These are phyloP conservation scores for Eristalis pertinax DNA, from an alignment of 2,888 invertebrate species.

Conservation along the genomic window DNA sequence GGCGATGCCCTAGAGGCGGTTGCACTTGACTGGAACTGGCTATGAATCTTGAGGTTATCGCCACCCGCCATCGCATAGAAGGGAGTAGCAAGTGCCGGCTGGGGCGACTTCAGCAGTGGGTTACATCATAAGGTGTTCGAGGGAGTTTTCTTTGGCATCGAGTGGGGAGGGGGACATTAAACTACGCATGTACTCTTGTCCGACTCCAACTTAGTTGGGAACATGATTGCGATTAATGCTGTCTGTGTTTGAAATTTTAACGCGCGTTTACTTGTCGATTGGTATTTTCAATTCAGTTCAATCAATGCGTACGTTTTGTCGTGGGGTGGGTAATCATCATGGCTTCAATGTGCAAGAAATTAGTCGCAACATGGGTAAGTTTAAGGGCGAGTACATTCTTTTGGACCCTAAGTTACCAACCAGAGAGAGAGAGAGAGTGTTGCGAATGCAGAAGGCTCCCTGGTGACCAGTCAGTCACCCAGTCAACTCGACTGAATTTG, in stretches of 20 bases:
- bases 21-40: constrained; percentile 22
- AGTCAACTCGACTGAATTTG: too few species aligned
- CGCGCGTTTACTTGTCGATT: too few species aligned
- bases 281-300: too few species aligned
- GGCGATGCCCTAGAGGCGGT: constrained; percentile 12
- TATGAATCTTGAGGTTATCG: neutral
- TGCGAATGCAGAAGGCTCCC: too few species aligned
- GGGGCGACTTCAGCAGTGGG: neutral
- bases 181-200: neutral
- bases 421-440: too few species aligned
- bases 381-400: too few species aligned
- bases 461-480: too few species aligned
- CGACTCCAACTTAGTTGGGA: neutral
- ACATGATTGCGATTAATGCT: neutral
- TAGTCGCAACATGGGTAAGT: too few species aligned
- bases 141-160: neutral
- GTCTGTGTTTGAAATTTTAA: neutral
- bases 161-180: neutral
- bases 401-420: too few species aligned
- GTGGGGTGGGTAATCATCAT: too few species aligned
- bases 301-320: too few species aligned
- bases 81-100: neutral
- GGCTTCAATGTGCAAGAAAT: too few species aligned
- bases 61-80: neutral
- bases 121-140: neutral